Evolutionary conservation across 1,140 invertebrate species (phyloP), one percentile per base, ranked within the genome.

Genomic region (Anthonomus grandis): DNA sequence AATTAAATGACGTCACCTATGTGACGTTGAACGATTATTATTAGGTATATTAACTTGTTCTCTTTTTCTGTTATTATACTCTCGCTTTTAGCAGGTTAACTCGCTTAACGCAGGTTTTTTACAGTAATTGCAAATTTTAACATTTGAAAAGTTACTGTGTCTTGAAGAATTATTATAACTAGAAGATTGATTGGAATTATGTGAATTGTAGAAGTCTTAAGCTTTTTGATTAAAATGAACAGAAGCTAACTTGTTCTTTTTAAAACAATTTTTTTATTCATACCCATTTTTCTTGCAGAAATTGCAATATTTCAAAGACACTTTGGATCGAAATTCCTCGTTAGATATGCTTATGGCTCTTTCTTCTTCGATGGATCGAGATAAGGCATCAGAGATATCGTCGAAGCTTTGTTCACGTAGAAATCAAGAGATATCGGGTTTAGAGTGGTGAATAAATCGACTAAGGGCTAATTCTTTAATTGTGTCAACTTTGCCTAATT

Each of bases 61-160:
- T 15, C 42, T 8, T 19, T 41, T 48, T 4, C 27, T n/a, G 17
- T 62, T 62, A 37, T 62, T 62, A 39, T 59, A 62, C 19, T 51
- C 46, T 3, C 51, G 27, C 60, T 60, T 63, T 12, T 48, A 34
- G 53, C 59, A 63, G 47, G 57, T 59, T 1, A 13, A 19, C 36
- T 60, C 61, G 46, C 60, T 10, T 48, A 60, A 59, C 21, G 49
- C 59, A 36, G 10, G 34, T 46, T 63, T 60, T 18, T 60, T 63
- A 36, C 51, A 63, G 57, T 63, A 60, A 41, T 47, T 47, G 36
- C 56, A 62, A 15, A 54, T 22, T 59, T 57, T 61, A 27, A n/a
- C n/a, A n/a, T n/a, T n/a, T n/a, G n/a, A n/a, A n/a, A n/a, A n/a
- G n/a, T n/a, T n/a, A n/a, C n/a, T n/a, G n/a, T n/a, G n/a, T n/a